These are phyloP conservation scores for Heliconius melpomene DNA, from an alignment of 1,140 invertebrate species.

Conservation along the genomic window DNA sequence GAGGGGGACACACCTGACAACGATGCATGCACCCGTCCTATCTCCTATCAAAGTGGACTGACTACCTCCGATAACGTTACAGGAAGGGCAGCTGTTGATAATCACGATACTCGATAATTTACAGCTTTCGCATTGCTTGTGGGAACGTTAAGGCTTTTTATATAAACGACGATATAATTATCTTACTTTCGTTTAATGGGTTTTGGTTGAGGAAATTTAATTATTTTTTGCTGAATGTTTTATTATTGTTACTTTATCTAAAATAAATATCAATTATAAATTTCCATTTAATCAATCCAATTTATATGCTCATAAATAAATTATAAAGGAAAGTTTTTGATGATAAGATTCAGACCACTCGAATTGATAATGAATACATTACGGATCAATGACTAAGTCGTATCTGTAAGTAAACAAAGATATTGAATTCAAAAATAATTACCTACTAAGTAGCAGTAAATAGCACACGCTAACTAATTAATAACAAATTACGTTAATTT, in stretches of 20 bases:
- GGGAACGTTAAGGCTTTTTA: background rate
- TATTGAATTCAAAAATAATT: constrained; percentile 10
- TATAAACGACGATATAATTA: background rate
- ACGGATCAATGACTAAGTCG: constrained; percentile 1
- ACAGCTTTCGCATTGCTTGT: constrained; percentile 1
- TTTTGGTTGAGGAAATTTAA: background rate
- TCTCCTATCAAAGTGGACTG: constrained; percentile 35
- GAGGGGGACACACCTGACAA: constrained; percentile 66
- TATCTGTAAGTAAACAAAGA: constrained; percentile 4
- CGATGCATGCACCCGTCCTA: constrained; percentile 57
- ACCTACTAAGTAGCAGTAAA: background rate
- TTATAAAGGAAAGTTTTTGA: constrained; percentile 6
- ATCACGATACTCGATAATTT: constrained; percentile 49
- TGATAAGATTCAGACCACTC: constrained; percentile 8
- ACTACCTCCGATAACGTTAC: constrained; percentile 42
- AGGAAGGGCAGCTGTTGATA: constrained; percentile 70
- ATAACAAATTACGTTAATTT: background rate
- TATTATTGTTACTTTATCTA: background rate
- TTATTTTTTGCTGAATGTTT: background rate
- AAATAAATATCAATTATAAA: background rate
- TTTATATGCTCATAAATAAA: background rate
- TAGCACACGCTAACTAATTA: background rate
- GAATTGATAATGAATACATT: background rate
- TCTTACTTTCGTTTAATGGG: background rate
- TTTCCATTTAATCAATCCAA: background rate